Evolutionary conservation across 2,797 vertebrate species (phyloP).

Genomic region (Poeciliopsis presidionis): DNA sequence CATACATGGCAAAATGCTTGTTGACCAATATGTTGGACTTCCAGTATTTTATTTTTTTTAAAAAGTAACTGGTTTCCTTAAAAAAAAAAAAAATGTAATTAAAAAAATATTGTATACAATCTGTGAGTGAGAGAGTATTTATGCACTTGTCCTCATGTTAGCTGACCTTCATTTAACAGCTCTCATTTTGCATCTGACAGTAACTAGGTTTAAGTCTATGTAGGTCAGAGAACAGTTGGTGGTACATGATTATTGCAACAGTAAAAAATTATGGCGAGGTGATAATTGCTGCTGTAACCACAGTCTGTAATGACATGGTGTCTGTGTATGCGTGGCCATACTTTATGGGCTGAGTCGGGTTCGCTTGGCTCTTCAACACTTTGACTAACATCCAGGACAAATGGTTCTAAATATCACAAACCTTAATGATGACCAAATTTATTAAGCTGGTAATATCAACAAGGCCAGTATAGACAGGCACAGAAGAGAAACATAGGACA

Average conservation of each 20-base stretch:
- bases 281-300: slow-evolving; percentile 51
- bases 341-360: slow-evolving; percentile 40
- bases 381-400: slow-evolving; percentile 5
- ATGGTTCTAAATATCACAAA: slow-evolving; percentile 3
- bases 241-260: slow-evolving; percentile 42
- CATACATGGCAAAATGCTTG: background rate
- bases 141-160: slow-evolving; percentile 20
- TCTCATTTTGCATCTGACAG: slow-evolving; percentile 42
- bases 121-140: slow-evolving; percentile 2
- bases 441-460: background rate
- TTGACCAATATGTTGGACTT: no score
- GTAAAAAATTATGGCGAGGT: slow-evolving; percentile 45
- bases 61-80: background rate
- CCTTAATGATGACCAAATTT: background rate
- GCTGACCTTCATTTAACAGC: slow-evolving; percentile 58
- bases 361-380: slow-evolving; percentile 6
- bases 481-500: no score
- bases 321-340: slow-evolving; percentile 20
- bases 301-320: slow-evolving; percentile 19
- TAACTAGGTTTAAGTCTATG: slow-evolving; percentile 24
- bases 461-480: no score
- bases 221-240: slow-evolving; percentile 49
- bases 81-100: background rate
- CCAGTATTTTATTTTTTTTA: background rate
- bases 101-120: background rate